Conservation (phyloP, 2,797 vertebrate genomes). For the Fratercula arctica region DNA sequence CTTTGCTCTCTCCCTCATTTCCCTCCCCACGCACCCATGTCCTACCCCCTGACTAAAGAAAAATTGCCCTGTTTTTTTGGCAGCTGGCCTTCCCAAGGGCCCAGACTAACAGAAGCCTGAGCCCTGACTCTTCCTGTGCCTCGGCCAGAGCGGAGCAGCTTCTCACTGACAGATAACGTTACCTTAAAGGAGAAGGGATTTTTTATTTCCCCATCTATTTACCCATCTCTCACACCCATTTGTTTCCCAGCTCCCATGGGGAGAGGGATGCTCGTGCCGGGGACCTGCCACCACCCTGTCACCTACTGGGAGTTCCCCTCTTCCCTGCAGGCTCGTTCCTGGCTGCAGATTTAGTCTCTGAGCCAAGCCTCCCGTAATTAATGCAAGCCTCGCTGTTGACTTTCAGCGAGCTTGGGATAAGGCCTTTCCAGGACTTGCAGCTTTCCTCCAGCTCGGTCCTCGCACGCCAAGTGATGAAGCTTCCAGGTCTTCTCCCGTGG, state of each 20-base stretch:
- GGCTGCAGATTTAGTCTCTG: background rate
- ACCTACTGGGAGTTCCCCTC: background rate
- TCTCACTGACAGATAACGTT: background rate
- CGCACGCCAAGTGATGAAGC: conserved; percentile 34
- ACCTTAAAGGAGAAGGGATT: conserved; percentile 53
- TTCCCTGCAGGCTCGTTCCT: background rate
- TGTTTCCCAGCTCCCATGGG: background rate
- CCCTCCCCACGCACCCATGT: background rate
- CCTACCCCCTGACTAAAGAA: background rate
- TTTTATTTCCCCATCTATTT: background rate
- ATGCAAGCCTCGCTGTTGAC: background rate
- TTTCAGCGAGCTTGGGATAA: conserved; percentile 17
- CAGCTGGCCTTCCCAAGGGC: conserved; percentile 40
- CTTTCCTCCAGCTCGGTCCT: conserved; percentile 8
- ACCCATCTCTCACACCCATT: background rate
- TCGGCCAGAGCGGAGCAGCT: background rate
- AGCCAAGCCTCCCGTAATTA: background rate
- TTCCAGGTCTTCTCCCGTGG: conserved; percentile 31
- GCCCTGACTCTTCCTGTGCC: background rate
- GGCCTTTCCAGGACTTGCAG: conserved; percentile 51
- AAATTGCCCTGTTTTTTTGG: conserved; percentile 18
- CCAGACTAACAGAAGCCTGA: conserved; percentile 45
- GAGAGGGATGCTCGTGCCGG: background rate
- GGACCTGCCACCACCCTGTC: background rate
- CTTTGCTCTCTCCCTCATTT: background rate